phyloP scores from a whole-genome alignment of 2,113 vertebrate genomes.

The Epinephelus cyanopodus region DNA sequence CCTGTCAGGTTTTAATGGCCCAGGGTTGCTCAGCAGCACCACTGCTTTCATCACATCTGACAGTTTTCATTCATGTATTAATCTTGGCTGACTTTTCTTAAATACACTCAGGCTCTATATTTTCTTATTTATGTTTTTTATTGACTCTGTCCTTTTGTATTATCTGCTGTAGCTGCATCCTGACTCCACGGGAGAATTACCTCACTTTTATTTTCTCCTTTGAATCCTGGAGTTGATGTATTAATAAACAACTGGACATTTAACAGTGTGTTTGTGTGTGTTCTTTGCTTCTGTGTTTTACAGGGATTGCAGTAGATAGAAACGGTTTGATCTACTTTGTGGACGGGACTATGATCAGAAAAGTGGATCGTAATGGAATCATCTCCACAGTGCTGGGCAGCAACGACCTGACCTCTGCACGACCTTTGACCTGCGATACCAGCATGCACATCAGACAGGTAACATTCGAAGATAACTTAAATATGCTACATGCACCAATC shows the following conservation, averaged over 20 bases:
- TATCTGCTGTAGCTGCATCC: neutral
- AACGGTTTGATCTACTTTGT: slow-evolving; percentile 98
- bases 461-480: neutral
- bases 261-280: neutral
- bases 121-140: neutral
- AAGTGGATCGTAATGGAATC: slow-evolving; percentile 97
- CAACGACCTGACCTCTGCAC: slow-evolving; percentile 96
- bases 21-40: too few relatives aligned
- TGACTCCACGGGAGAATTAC: neutral
- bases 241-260: neutral
- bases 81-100: neutral
- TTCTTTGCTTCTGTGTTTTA: neutral
- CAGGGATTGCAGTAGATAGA: slow-evolving; percentile 96
- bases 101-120: neutral
- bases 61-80: neutral
- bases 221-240: neutral
- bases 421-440: slow-evolving; percentile 97
- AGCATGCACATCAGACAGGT: slow-evolving; percentile 99
- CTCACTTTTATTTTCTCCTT: slow-evolving; percentile 1
- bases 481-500: neutral
- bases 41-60: neutral
- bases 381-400: slow-evolving; percentile 98
- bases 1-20: too few relatives aligned
- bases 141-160: neutral
- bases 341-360: slow-evolving; percentile 98